These are phyloP conservation scores for Podilymbus podiceps DNA, from an alignment of 2,113 vertebrate genomes.

Conservation along the genomic window DNA sequence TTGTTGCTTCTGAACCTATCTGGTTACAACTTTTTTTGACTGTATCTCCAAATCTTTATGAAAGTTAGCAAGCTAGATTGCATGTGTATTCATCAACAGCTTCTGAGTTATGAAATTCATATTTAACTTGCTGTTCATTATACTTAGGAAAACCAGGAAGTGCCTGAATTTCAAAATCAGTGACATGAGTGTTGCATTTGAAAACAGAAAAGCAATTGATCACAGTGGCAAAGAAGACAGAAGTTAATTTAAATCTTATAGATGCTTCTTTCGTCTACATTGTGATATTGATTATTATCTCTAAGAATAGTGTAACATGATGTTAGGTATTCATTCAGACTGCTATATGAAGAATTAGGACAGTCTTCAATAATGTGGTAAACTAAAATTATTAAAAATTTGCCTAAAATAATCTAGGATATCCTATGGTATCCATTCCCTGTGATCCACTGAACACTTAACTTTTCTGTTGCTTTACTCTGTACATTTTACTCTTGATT, in stretches of 20 bases:
- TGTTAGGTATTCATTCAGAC: not conserved
- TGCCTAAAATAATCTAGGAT: not conserved
- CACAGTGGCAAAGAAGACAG: not conserved
- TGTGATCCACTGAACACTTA: not conserved
- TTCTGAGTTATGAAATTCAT: not conserved
- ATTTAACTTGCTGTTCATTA: not conserved
- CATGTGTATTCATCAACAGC: not conserved
- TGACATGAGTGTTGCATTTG: not conserved
- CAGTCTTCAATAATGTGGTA: not conserved
- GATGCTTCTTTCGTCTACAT: not conserved
- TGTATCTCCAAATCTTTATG: not conserved
- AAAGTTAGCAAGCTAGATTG: not conserved
- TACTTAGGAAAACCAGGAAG: not conserved
- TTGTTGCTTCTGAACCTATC: not conserved
- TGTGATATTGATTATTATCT: not conserved
- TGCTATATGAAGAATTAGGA: not conserved
- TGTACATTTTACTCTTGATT: not conserved
- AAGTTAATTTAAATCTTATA: not conserved
- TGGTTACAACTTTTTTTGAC: not conserved
- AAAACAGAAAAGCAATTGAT: not conserved
- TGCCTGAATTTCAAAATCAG: not conserved
- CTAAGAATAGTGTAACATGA: not conserved
- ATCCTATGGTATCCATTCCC: not conserved
- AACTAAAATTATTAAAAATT: not conserved
- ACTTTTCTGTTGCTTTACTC: not conserved